Base-by-base conservation (phyloP, 2,113 vertebrate species). In the Paramisgurnus dabryanus region DNA sequence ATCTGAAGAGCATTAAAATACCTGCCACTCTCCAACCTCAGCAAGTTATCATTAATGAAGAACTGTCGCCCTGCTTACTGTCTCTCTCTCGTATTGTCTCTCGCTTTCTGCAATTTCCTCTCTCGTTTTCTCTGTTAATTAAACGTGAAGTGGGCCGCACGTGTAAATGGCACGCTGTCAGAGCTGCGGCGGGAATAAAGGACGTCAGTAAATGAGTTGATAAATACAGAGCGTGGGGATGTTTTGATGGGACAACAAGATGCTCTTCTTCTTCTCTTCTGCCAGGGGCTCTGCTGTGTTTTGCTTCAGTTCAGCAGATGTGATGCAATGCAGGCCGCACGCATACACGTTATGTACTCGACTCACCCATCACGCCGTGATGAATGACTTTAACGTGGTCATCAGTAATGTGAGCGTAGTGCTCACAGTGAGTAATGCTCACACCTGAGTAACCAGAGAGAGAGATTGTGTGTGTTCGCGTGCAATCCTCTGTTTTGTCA, bases 1-100 rank as follows among this genome's bases (percentile, higher is more conserved):
- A 64, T 64, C 22, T 34, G 18, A 64, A 7, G 73, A 50, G 76
- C 34, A 88, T 89, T 88, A 84, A 84, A 85, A 85, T 85, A 79
- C 85, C 78, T 80, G 85, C 87, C 80, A 74, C 75, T 87, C 81
- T 85, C 87, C 82, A 86, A 85, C 85, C 83, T 81, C 79, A 50
- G n/a, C 85, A 82, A 79, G 77, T 84, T 84, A 79, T 88, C 83
- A 89, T 88, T 85, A 85, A 76, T 64, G 22, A 63, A 63, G 58
- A 58, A 73, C 41, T 11, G 53, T 43, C 3, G 4, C 12, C 58
- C 15, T 12, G 8, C 70, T 58, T 81, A 76, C 81, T 71, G 63
- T 89, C 88, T 87, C 88, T 84, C 75, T 83, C 77, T 82, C 78
- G 2, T 22, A 49, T 76, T 78, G 76, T 82, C 82, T 82, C 47